Evolutionary conservation across 37 sponge, comb jelly and placozoan species (phyloP).

Genomic region (Dysidea cf. avara): DNA sequence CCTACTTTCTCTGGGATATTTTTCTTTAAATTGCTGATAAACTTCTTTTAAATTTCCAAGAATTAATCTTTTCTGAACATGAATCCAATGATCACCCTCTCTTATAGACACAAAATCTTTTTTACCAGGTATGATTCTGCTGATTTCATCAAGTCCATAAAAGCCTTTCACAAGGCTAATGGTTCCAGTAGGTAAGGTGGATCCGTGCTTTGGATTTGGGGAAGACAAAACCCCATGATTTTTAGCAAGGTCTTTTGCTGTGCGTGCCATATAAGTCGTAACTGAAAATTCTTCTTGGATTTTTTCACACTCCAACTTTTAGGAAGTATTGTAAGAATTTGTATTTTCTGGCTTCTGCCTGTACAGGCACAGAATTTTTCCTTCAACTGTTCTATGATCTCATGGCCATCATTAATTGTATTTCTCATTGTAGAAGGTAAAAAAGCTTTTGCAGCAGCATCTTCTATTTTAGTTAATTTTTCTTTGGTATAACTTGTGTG

Average conservation of each 20-base stretch:
- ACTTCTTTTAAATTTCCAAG: too few species aligned
- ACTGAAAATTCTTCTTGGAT: constrained; percentile 18
- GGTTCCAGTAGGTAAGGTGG: constrained; percentile 5
- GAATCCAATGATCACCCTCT: not conserved
- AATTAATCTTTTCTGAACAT: too few species aligned
- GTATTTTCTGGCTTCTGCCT: constrained; percentile 32
- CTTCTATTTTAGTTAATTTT: not conserved
- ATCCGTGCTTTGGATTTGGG: too few species aligned
- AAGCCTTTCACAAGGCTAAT: constrained; percentile 12
- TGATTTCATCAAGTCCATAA: constrained; percentile 30
- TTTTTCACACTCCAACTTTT: constrained; percentile 1
- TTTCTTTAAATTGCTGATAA: too few species aligned
- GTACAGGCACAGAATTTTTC: constrained; percentile 13
- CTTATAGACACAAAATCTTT: too few species aligned
- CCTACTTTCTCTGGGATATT: constrained; percentile 30
- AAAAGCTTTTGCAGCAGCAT: too few species aligned
- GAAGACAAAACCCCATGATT: constrained; percentile 14
- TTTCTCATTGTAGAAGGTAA: not conserved
- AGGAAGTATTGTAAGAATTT: constrained; percentile 34
- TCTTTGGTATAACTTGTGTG: not conserved
- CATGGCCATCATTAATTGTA: not conserved
- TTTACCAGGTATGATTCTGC: constrained; percentile 59
- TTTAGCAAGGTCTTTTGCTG: constrained; percentile 22
- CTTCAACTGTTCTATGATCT: constrained; percentile 35
- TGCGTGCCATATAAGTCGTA: constrained; percentile 18